These are phyloP conservation scores for Chelidonichthys spinosus DNA, from an alignment of 2,797 vertebrate genomes.

Conservation along the genomic window DNA sequence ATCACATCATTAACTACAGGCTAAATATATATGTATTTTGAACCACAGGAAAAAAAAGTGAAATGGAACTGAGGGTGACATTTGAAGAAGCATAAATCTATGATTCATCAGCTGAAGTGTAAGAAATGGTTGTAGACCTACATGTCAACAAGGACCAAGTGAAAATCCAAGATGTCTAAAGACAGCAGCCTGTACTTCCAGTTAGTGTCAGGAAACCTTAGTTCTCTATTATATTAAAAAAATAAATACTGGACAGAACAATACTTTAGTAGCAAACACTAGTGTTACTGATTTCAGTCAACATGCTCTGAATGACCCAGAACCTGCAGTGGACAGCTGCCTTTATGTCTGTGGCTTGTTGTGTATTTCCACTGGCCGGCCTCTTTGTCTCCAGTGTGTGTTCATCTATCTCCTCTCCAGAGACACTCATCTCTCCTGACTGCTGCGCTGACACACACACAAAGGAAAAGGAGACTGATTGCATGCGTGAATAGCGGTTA, in stretches of 20 bases:
- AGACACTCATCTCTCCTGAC: slow-evolving; percentile 76
- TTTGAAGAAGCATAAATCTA: neutral
- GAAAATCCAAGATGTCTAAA: neutral
- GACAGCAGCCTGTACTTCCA: neutral
- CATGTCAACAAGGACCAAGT: neutral
- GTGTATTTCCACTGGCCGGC: slow-evolving; percentile 57
- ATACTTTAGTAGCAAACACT: slow-evolving; percentile 6
- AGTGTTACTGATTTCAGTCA: slow-evolving; percentile 37
- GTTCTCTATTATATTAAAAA: neutral
- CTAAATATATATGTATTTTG: neutral
- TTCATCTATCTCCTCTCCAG: slow-evolving; percentile 67
- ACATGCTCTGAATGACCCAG: slow-evolving; percentile 32
- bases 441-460: slow-evolving; percentile 74
- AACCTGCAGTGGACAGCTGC: slow-evolving; percentile 61
- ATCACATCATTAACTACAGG: too few relatives aligned
- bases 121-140: neutral
- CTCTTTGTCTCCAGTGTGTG: slow-evolving; percentile 72
- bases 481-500: slow-evolving; percentile 63
- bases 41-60: neutral
- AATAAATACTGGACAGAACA: neutral
- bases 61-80: neutral
- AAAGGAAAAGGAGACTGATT: slow-evolving; percentile 71
- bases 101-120: neutral
- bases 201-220: neutral
- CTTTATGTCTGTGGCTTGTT: slow-evolving; percentile 60